phyloP scores from a whole-genome alignment of 2,797 vertebrate species.

The Syngnathus rostellatus region DNA sequence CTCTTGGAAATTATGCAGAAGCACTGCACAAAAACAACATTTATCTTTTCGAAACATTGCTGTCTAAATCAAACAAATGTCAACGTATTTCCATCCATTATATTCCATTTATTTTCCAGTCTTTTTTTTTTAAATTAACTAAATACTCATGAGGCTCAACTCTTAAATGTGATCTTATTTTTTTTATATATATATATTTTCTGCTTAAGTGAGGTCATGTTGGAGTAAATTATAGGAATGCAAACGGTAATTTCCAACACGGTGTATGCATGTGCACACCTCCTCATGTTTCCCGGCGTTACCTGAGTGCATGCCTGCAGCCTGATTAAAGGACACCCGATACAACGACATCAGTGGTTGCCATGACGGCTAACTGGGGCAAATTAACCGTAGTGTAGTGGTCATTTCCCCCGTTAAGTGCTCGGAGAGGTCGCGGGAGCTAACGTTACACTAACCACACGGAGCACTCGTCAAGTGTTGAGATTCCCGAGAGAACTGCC shows the following conservation, averaged over 20 bases:
- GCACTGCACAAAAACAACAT: background rate
- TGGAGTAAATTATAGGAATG: conserved; percentile 3
- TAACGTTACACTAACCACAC: conserved; percentile 44
- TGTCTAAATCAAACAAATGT: too few relatives aligned
- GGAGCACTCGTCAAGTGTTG: conserved; percentile 44
- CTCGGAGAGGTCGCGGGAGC: conserved; percentile 44
- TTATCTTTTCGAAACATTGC: background rate
- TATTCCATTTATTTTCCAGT: too few relatives aligned
- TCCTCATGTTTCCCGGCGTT: conserved; percentile 46
- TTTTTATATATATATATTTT: background rate
- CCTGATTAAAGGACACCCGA: conserved; percentile 58
- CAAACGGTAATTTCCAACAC: background rate
- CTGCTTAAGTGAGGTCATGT: conserved; percentile 12
- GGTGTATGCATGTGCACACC: conserved; percentile 17
- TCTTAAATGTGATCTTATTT: background rate
- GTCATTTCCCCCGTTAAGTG: conserved; percentile 59
- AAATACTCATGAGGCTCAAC: background rate
- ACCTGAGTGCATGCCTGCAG: conserved; percentile 19
- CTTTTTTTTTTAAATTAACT: background rate
- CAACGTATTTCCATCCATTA: too few relatives aligned
- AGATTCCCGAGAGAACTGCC: conserved; percentile 30
- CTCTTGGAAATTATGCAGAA: background rate
- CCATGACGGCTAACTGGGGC: conserved; percentile 48
- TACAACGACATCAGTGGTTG: conserved; percentile 48
- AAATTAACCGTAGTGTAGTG: conserved; percentile 56